Evolutionary conservation across 2,113 vertebrate species (phyloP).

Genomic region (Camelus dromedarius): DNA sequence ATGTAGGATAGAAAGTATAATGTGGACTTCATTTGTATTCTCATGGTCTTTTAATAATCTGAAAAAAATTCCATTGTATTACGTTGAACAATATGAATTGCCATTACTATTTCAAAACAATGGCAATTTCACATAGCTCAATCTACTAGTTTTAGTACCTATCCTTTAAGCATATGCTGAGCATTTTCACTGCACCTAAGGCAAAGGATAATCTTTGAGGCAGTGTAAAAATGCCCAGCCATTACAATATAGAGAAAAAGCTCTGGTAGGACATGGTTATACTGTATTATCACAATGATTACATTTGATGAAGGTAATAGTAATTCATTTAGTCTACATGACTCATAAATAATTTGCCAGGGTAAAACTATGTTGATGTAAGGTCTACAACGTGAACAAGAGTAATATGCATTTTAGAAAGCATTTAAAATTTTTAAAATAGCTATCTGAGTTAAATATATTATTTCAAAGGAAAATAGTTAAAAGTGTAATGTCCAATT

Average conservation of each 20-base stretch:
- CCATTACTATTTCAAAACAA: not conserved
- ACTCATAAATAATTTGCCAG: conserved; percentile 2
- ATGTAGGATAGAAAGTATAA: not conserved
- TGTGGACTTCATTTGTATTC: not conserved
- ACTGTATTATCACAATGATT: not conserved
- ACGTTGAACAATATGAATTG: not conserved
- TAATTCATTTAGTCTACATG: not conserved
- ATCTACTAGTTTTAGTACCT: conserved; percentile 8
- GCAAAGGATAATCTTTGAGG: conserved; percentile 37
- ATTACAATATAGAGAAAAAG: not conserved
- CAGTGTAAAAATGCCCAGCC: not conserved
- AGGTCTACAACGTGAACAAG: conserved; percentile 22
- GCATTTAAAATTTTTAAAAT: conserved; percentile 24
- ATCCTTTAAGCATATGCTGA: conserved; percentile 25
- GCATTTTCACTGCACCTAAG: not conserved
- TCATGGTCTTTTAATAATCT: not conserved
- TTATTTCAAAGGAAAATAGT: conserved; percentile 16
- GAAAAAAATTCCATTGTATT: conserved; percentile 1
- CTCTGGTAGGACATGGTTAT: not conserved
- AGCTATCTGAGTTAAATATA: conserved; percentile 1
- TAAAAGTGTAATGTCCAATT: conserved; percentile 18
- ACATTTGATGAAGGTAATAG: not conserved
- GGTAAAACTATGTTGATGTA: not conserved
- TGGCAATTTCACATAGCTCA: not conserved
- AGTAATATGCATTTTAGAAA: conserved; percentile 28